Percentiles rank a stretch among this genome's conserved stretches.
These are phyloP conservation scores for Apotomis turbidana DNA, from an alignment of 2,888 invertebrate species.

Conservation along the genomic window DNA sequence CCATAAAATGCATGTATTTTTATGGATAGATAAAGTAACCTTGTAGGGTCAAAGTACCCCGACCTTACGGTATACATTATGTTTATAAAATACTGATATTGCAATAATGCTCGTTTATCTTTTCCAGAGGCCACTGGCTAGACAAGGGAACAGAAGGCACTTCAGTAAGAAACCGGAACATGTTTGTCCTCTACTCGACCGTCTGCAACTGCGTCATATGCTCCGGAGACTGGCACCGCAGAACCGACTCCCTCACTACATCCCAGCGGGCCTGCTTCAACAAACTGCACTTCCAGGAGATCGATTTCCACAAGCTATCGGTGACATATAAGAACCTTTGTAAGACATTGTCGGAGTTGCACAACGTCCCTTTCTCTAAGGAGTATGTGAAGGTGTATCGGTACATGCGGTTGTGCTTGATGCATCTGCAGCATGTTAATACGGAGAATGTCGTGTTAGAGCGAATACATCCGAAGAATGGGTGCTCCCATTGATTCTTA, in stretches of 20 bases:
- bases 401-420: constrained; percentile 32
- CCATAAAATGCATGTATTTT: too few relatives aligned
- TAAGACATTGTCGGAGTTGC: constrained; percentile 36
- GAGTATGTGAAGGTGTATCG: constrained; percentile 44
- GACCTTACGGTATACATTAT: too few relatives aligned
- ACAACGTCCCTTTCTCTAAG: constrained; percentile 43
- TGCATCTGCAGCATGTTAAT: constrained; percentile 35
- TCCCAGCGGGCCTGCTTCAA: constrained; percentile 29
- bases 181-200: constrained; percentile 25
- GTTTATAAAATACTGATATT: too few relatives aligned
- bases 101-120: too few relatives aligned
- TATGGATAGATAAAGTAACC: too few relatives aligned
- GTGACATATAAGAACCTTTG: constrained; percentile 35
- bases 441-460: constrained; percentile 33
- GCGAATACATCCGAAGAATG: background rate
- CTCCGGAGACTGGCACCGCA: constrained; percentile 9
- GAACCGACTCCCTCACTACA: constrained; percentile 14
- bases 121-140: constrained; percentile 39
- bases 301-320: constrained; percentile 2
- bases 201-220: constrained; percentile 43
- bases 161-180: constrained; percentile 12
- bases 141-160: background rate
- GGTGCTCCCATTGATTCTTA: background rate
- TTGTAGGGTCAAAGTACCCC: too few relatives aligned
- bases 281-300: constrained; percentile 18